Percentiles rank a stretch among this genome's conserved stretches.
Evolutionary conservation across 2,888 invertebrate species (phyloP).

Genomic region (Bellardia pandia): DNA sequence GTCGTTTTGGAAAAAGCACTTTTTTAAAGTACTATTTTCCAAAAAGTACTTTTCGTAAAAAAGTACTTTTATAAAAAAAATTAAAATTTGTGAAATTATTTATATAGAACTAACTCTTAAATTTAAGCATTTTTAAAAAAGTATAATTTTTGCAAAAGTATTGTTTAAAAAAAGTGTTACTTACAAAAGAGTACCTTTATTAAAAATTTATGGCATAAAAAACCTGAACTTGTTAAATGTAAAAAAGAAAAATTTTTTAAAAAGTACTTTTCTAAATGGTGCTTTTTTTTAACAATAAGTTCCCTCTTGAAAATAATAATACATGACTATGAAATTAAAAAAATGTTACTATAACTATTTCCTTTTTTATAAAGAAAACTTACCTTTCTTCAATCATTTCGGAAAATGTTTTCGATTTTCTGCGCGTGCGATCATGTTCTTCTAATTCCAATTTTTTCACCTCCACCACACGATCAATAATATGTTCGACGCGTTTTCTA

Average conservation of each 20-base stretch:
- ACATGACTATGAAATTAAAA: not conserved
- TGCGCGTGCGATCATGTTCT: slow-evolving; percentile 88
- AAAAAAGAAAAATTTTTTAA: too few relatives aligned
- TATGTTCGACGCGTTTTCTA: slow-evolving; percentile 95
- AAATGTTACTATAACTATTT: not conserved
- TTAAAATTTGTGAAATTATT: too few relatives aligned
- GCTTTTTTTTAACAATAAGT: too few relatives aligned
- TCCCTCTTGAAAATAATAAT: not conserved
- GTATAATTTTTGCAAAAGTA: not conserved
- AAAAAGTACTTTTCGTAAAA: not conserved
- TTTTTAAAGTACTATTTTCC: too few relatives aligned
- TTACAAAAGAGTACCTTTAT: not conserved
- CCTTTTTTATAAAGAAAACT: slow-evolving; percentile 74
- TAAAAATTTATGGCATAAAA: too few relatives aligned
- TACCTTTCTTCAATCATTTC: slow-evolving; percentile 96
- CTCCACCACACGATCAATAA: slow-evolving; percentile 94
- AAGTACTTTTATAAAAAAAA: not conserved
- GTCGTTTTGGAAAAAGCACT: not conserved
- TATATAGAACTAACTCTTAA: too few relatives aligned
- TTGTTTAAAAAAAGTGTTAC: not conserved
- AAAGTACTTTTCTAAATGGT: too few relatives aligned
- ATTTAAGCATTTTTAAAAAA: not conserved
- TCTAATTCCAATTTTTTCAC: slow-evolving; percentile 94
- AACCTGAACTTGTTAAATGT: too few relatives aligned
- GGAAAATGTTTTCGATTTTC: slow-evolving; percentile 95